These are phyloP conservation scores for Andrena camellia DNA, from an alignment of 2,888 invertebrate genomes.

Conservation along the genomic window DNA sequence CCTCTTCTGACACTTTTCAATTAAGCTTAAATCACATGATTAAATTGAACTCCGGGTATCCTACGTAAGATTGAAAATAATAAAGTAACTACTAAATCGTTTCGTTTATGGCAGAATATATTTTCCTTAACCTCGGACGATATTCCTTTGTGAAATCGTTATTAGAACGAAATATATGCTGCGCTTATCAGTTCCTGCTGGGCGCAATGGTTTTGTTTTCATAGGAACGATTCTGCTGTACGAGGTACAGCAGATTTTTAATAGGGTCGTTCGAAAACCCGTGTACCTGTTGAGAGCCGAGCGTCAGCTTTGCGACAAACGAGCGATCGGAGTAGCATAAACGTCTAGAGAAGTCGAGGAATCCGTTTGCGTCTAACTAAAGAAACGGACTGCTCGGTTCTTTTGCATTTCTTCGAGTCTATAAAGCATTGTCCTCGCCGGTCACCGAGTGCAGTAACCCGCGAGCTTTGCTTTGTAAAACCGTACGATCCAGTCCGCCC, in stretches of 20 bases:
- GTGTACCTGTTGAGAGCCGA: not conserved
- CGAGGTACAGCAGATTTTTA: not conserved
- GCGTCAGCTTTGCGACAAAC: slow-evolving; percentile 20
- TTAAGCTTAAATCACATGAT: not conserved
- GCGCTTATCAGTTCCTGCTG: not conserved
- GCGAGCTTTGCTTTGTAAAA: slow-evolving; percentile 67
- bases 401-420: slow-evolving; percentile 81
- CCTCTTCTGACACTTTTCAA: not conserved
- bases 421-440: slow-evolving; percentile 81
- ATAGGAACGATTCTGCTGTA: not conserved
- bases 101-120: not conserved
- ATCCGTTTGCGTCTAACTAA: slow-evolving; percentile 82
- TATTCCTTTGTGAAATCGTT: not conserved
- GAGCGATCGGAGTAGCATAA: slow-evolving; percentile 40
- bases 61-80: not conserved
- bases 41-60: not conserved
- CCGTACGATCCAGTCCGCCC: slow-evolving; percentile 24
- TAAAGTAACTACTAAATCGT: not conserved
- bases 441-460: slow-evolving; percentile 80
- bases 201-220: not conserved
- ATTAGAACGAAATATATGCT: not conserved
- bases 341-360: slow-evolving; percentile 74
- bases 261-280: not conserved
- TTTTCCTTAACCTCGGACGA: too few relatives aligned
- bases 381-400: slow-evolving; percentile 73